Base-by-base conservation (phyloP, 2,888 invertebrate genomes). In the Cephus pulcher region DNA sequence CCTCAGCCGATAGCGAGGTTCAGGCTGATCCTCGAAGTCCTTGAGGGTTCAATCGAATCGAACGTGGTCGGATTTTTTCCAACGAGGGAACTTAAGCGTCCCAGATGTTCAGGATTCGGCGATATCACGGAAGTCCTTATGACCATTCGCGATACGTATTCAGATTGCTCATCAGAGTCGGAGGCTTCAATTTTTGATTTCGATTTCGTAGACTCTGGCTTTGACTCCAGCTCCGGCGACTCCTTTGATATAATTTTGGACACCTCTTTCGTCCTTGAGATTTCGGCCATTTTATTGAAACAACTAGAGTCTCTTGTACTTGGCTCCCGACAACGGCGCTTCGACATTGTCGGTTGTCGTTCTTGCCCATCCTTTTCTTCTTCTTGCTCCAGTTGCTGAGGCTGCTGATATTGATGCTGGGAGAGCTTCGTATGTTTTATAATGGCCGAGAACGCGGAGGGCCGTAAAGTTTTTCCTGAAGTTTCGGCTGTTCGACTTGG, bases 101-200 rank as follows among this genome's bases (percentile, higher is more conserved):
- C 75, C 12, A 88, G 80, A 76, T 90, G 92, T 86, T 93, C 93
- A n/a, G 93, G 93, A 87, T 93, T 93, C 12, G 93, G 93, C 0
- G 93, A 93, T 80, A 93, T 93, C 1, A 93, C 93, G 2, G 93
- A 93, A 0, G 93, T 93, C 80, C 92, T 88, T 80, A 93, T 92
- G 23, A 93, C 89, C 91, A 93, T 90, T 32, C 92, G 92, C 0
- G 93, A 91, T 69, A 88, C 79, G 37, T 86, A 87, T 56, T 88
- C 85, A 9, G 84, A 56, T 56, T 56, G 56, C 56, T 56, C 56
- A 23, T 56, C 56, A 9, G 56, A 56, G 56, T 56, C 56, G 56
- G 56, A 2, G 6, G 33, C 6, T 34, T 78, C 1, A 37, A 69
- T n/a, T 34, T 35, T 69, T 40, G 9, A 69, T 70, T 34, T 0